Conservation (phyloP, 1,140 invertebrate genomes). For the Brachionus sp. region DNA sequence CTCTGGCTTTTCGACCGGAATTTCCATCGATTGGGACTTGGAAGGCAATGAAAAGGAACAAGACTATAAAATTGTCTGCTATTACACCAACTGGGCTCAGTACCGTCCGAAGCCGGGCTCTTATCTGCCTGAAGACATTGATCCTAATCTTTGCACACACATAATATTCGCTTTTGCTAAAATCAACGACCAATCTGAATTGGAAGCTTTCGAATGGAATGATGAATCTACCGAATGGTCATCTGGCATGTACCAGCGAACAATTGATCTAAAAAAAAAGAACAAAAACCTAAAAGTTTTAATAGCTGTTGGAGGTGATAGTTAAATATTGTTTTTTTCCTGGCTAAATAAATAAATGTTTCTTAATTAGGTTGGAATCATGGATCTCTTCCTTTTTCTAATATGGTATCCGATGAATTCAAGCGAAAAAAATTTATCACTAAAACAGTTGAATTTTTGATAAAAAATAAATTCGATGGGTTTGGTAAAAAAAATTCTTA, state of each 20-base stretch:
- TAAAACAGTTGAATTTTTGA: slow-evolving; percentile 73
- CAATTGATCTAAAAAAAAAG: slow-evolving; percentile 22
- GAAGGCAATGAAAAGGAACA: neutral
- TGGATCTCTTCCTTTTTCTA: slow-evolving; percentile 67
- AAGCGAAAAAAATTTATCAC: slow-evolving; percentile 48
- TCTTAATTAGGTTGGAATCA: slow-evolving; percentile 77
- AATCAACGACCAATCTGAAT: slow-evolving; percentile 64
- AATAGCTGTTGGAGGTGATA: slow-evolving; percentile 63
- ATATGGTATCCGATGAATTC: slow-evolving; percentile 73
- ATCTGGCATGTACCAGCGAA: slow-evolving; percentile 7
- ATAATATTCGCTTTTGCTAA: slow-evolving; percentile 88
- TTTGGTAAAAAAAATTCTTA: slow-evolving; percentile 56
- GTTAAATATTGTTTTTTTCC: neutral
- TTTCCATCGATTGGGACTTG: slow-evolving; percentile 11
- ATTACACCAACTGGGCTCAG: slow-evolving; percentile 86
- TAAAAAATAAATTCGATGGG: slow-evolving; percentile 88
- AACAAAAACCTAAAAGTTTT: slow-evolving; percentile 28
- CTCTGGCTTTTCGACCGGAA: neutral
- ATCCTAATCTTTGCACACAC: slow-evolving; percentile 82
- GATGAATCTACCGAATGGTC: slow-evolving; percentile 63
- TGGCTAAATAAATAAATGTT: neutral
- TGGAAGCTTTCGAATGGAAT: slow-evolving; percentile 76
- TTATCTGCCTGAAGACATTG: slow-evolving; percentile 80
- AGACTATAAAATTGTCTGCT: slow-evolving; percentile 66
- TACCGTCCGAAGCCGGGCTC: slow-evolving; percentile 78